Evolutionary conservation across 1,140 invertebrate species (phyloP).

Genomic region (Papilio dardanus): DNA sequence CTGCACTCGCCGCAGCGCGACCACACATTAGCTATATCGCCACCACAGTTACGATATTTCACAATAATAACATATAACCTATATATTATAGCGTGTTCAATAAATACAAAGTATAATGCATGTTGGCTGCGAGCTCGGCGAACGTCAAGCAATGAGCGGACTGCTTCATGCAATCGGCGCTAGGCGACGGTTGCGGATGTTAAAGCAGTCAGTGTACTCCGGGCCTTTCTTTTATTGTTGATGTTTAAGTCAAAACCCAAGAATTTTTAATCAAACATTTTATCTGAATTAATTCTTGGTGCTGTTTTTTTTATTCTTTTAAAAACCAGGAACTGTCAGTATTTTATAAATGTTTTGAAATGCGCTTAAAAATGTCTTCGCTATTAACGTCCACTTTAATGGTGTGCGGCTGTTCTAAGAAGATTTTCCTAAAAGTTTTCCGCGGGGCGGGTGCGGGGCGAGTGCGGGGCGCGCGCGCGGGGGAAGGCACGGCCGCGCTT

Average conservation of each 20-base stretch:
- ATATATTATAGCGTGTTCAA: background rate
- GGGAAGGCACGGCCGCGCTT: background rate
- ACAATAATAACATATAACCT: background rate
- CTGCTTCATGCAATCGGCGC: no score
- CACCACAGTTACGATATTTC: background rate
- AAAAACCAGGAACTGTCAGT: background rate
- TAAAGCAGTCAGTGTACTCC: no score
- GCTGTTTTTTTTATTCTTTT: no score
- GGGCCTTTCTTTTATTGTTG: no score
- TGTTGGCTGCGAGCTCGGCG: no score
- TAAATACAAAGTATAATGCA: background rate
- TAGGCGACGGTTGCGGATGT: no score
- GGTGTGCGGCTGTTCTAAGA: conserved; percentile 5
- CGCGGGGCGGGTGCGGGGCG: background rate
- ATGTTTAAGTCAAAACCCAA: no score
- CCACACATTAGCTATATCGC: background rate
- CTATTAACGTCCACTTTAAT: conserved; percentile 6
- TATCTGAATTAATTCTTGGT: no score
- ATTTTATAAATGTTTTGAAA: conserved; percentile 3
- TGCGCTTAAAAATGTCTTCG: background rate
- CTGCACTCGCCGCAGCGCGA: background rate
- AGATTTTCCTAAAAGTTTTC: conserved; percentile 8
- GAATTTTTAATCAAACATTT: no score
- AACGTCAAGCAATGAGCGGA: no score
- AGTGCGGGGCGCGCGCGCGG: background rate